Conservation (phyloP, 2,888 invertebrate species). For the Epsilonema sp. region DNA sequence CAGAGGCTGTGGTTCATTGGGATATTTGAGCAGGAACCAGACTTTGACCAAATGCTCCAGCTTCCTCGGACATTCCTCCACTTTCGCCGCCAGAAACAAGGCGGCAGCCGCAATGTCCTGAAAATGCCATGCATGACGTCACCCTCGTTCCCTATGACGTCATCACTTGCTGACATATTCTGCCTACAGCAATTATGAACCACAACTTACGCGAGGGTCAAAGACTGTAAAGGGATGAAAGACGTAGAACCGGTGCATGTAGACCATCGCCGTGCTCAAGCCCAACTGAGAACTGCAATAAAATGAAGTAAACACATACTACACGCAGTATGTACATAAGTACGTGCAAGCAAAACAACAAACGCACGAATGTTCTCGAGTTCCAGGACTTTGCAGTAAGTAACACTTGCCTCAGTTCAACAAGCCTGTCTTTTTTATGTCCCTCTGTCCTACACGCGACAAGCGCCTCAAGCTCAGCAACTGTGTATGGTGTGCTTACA, state of each 20-base stretch:
- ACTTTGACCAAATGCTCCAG: conserved; percentile 88
- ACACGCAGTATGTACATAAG: too few species aligned
- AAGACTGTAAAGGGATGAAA: conserved; percentile 90
- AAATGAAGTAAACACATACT: conserved; percentile 4
- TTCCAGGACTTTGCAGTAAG: too few species aligned
- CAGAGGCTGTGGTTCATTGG: conserved; percentile 36
- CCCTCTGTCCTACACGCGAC: neutral
- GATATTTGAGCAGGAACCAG: conserved; percentile 63
- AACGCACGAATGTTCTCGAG: too few species aligned
- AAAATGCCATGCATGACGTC: too few species aligned
- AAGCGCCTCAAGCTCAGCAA: too few species aligned
- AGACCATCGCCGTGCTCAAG: conserved; percentile 94
- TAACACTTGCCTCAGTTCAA: neutral
- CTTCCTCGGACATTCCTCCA: conserved; percentile 93
- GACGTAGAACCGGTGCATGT: conserved; percentile 97
- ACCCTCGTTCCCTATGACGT: too few species aligned
- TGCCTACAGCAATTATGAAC: too few species aligned
- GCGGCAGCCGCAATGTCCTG: conserved; percentile 73
- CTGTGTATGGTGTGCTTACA: conserved; percentile 47
- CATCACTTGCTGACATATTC: too few species aligned
- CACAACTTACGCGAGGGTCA: too few species aligned
- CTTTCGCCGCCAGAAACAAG: conserved; percentile 87
- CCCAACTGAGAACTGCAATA: conserved; percentile 59
- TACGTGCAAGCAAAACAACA: too few species aligned
- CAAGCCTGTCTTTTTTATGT: neutral